These are phyloP conservation scores for Pangasius mekongensis DNA, from an alignment of 2,797 vertebrate genomes.

Conservation along the genomic window DNA sequence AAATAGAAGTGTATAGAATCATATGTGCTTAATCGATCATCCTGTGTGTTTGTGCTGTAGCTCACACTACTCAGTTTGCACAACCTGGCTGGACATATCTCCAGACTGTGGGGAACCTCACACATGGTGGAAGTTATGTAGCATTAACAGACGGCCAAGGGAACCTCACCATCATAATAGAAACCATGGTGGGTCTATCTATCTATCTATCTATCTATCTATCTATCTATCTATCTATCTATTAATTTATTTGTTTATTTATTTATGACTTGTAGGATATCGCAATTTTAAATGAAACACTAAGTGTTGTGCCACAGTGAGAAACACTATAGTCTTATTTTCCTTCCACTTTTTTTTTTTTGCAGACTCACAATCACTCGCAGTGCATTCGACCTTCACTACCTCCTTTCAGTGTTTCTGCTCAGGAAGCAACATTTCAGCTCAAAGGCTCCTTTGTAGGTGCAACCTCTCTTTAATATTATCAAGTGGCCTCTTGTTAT, in stretches of 20 bases:
- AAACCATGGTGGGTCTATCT: slow-evolving; percentile 86
- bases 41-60: slow-evolving; percentile 64
- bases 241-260: background rate
- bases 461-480: slow-evolving; percentile 45
- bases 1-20: background rate
- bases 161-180: slow-evolving; percentile 90
- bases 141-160: slow-evolving; percentile 89
- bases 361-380: slow-evolving; percentile 86
- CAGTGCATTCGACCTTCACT: slow-evolving; percentile 87
- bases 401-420: slow-evolving; percentile 76
- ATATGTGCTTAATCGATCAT: background rate
- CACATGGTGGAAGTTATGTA: slow-evolving; percentile 89
- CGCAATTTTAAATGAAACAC: background rate
- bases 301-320: background rate
- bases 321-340: background rate
- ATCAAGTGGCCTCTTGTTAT: background rate
- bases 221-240: background rate
- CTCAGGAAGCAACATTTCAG: slow-evolving; percentile 85
- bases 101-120: slow-evolving; percentile 85
- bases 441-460: slow-evolving; percentile 93
- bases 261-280: background rate
- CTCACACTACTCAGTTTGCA: slow-evolving; percentile 93
- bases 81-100: slow-evolving; percentile 94
- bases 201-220: background rate
- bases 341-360: slow-evolving; percentile 31